These are phyloP conservation scores for Champsocephalus gunnari DNA, from an alignment of 2,797 vertebrate species.

Conservation along the genomic window DNA sequence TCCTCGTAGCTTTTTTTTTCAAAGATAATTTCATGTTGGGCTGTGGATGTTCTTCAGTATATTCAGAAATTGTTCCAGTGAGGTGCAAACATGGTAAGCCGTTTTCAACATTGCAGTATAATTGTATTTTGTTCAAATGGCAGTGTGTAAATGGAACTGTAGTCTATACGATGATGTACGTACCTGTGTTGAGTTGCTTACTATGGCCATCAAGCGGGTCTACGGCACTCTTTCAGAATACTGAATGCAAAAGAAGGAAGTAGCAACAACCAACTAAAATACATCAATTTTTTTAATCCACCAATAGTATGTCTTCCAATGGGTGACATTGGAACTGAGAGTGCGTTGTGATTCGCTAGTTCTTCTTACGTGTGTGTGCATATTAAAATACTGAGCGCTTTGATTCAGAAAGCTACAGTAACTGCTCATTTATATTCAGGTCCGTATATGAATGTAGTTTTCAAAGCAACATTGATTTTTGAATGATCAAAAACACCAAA, in stretches of 20 bases:
- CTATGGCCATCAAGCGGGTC: not conserved
- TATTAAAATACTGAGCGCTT: constrained; percentile 21
- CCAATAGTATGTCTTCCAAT: not conserved
- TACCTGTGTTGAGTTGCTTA: not conserved
- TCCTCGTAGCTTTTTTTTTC: not conserved
- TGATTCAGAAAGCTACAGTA: constrained; percentile 18
- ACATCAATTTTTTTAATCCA: not conserved
- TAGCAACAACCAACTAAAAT: not conserved
- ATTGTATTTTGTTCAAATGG: constrained; percentile 17
- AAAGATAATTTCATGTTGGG: constrained; percentile 33
- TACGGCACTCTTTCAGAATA: not conserved
- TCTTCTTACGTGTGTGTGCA: not conserved
- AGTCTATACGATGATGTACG: not conserved
- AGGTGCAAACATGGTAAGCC: constrained; percentile 25
- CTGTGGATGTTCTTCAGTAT: constrained; percentile 21
- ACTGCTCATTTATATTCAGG: not conserved
- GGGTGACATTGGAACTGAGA: constrained; percentile 5
- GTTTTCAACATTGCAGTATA: not conserved
- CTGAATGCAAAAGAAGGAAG: not conserved
- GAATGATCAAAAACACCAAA: constrained; percentile 33
- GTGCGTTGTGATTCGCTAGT: not conserved
- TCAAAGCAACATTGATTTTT: constrained; percentile 17
- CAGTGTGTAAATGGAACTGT: not conserved
- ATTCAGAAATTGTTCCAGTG: constrained; percentile 13
- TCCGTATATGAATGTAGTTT: constrained; percentile 7